Evolutionary conservation across 1,140 invertebrate species (phyloP).

Genomic region (Drosophila neocordata): DNA sequence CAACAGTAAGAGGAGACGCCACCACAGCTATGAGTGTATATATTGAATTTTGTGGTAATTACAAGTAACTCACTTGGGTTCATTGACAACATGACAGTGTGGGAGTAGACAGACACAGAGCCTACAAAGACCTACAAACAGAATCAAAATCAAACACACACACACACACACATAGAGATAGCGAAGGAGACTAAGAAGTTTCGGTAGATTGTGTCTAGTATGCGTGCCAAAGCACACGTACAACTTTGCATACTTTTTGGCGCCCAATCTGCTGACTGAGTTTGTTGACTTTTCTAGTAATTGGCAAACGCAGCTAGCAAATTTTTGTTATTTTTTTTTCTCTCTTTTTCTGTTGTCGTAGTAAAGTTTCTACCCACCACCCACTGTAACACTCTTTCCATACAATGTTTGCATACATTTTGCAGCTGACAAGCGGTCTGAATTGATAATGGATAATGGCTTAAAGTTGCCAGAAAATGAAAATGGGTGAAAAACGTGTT

Average conservation of each 20-base stretch:
- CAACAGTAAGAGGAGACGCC: background rate
- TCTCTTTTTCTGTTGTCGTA: too few species aligned
- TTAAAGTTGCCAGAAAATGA: constrained; percentile 35
- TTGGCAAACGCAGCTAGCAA: constrained; percentile 56
- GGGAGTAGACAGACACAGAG: background rate
- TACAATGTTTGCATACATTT: constrained; percentile 57
- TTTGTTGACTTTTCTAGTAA: constrained; percentile 71
- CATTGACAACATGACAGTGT: constrained; percentile 47
- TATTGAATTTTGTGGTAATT: constrained; percentile 80
- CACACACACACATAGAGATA: background rate
- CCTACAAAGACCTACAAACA: background rate
- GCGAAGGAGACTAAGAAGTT: background rate
- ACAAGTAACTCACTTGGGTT: constrained; percentile 75
- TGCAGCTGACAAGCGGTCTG: constrained; percentile 30
- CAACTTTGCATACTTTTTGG: constrained; percentile 66
- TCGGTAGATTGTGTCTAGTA: constrained; percentile 6
- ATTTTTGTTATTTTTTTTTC: constrained; percentile 5
- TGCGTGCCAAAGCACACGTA: constrained; percentile 20
- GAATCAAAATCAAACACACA: background rate
- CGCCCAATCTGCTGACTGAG: constrained; percentile 68
- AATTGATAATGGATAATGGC: constrained; percentile 62
- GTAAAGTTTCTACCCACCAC: constrained; percentile 13
- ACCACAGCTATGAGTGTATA: constrained; percentile 53
- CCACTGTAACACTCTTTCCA: background rate
- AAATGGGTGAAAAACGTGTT: constrained; percentile 19